These are phyloP conservation scores for Flexamia atlantica DNA, from an alignment of 2,888 invertebrate genomes.

Conservation along the genomic window DNA sequence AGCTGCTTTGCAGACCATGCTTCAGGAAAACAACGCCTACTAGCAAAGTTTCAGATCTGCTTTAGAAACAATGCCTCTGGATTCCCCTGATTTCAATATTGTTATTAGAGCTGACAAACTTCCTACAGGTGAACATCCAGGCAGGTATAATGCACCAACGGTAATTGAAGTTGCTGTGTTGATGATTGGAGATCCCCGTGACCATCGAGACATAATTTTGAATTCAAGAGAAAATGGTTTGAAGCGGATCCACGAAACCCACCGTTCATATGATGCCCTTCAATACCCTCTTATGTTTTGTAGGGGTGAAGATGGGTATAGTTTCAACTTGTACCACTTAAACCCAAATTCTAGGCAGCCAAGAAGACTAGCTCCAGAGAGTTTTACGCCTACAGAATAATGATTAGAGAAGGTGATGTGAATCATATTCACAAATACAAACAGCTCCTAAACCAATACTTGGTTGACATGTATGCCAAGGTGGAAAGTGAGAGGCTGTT, in stretches of 20 bases:
- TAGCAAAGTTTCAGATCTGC: background rate
- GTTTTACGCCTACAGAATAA: background rate
- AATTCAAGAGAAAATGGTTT: background rate
- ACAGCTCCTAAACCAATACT: background rate
- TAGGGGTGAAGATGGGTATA: background rate
- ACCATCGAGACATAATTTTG: background rate
- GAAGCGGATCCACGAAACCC: background rate
- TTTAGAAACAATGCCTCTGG: background rate
- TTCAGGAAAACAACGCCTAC: background rate
- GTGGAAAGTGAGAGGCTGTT: background rate
- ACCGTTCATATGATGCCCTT: background rate
- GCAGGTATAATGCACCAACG: background rate
- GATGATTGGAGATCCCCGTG: background rate
- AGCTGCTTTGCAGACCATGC: background rate
- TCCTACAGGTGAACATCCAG: background rate
- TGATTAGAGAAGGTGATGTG: background rate
- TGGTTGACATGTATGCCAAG: background rate
- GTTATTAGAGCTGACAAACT: background rate
- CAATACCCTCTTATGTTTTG: conserved; percentile 9
- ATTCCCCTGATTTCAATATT: background rate
- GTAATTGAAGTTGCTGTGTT: background rate
- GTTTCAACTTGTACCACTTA: background rate
- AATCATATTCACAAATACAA: background rate
- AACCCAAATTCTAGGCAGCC: background rate
- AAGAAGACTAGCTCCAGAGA: background rate